Evolutionary conservation across 1,140 invertebrate species (phyloP).

Genomic region (Scaptomyza montana): DNA sequence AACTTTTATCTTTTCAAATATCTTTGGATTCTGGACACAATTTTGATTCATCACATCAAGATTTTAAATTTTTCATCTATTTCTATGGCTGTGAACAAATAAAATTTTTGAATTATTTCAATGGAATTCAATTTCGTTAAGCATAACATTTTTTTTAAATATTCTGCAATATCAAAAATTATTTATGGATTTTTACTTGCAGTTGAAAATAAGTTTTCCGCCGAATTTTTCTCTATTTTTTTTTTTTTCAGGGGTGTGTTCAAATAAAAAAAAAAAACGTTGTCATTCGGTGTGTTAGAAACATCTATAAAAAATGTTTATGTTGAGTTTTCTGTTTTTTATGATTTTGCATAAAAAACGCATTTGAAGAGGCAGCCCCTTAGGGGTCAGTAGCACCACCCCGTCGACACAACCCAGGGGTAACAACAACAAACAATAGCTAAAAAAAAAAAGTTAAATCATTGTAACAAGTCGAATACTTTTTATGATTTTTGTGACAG

Average conservation of each 20-base stretch:
- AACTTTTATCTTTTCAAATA: too few relatives aligned
- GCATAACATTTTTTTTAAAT: too few relatives aligned
- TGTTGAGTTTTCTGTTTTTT: conserved; percentile 16
- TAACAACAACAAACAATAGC: conserved; percentile 24
- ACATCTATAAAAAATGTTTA: conserved; percentile 53
- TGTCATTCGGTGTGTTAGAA: conserved; percentile 62
- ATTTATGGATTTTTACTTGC: too few relatives aligned
- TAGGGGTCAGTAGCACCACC: conserved; percentile 33
- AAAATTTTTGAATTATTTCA: too few relatives aligned
- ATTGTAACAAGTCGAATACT: conserved; percentile 45
- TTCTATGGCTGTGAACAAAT: too few relatives aligned
- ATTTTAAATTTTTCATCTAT: too few relatives aligned
- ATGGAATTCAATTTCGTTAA: too few relatives aligned
- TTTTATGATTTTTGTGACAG: conserved; percentile 66
- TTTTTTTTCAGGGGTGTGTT: conserved; percentile 44
- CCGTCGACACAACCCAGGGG: conserved; percentile 33
- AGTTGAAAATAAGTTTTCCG: conserved; percentile 12
- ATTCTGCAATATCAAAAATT: too few relatives aligned
- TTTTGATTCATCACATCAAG: too few relatives aligned
- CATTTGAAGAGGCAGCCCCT: conserved; percentile 40
- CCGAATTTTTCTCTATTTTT: not conserved
- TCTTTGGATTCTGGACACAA: too few relatives aligned
- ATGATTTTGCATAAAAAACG: conserved; percentile 59
- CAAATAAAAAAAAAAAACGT: conserved; percentile 37
- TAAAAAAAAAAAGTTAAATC: conserved; percentile 45